These are phyloP conservation scores for Ptilonorhynchus violaceus DNA, from an alignment of 2,113 vertebrate genomes.

Conservation along the genomic window DNA sequence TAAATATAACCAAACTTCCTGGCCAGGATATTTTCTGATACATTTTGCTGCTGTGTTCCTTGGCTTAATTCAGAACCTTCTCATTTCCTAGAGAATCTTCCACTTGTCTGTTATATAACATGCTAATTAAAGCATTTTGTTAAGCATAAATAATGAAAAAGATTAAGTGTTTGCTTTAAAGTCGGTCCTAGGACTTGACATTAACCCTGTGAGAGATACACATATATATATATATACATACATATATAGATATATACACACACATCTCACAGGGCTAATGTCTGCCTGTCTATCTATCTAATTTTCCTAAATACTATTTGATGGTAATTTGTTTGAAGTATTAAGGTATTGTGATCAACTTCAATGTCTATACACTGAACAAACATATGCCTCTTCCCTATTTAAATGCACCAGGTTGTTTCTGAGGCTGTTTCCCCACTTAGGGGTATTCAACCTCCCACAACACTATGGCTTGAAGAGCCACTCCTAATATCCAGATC, in stretches of 20 bases:
- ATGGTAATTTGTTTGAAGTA: background rate
- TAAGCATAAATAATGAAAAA: background rate
- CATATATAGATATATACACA: background rate
- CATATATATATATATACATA: background rate
- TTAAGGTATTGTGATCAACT: background rate
- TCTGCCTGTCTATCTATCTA: background rate
- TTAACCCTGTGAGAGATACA: background rate
- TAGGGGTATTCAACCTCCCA: background rate
- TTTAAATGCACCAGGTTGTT: background rate
- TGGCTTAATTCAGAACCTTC: background rate
- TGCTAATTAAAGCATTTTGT: background rate
- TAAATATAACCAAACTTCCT: background rate
- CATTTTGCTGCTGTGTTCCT: background rate
- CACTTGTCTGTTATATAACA: fast-evolving
- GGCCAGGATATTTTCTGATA: background rate
- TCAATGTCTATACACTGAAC: background rate
- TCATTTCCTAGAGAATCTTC: background rate
- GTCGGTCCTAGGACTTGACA: background rate
- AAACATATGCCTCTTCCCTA: too few relatives aligned
- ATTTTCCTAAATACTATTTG: background rate
- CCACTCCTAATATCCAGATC: background rate
- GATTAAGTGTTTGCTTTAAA: background rate
- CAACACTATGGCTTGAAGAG: background rate
- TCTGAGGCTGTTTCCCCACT: background rate
- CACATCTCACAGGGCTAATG: too few relatives aligned